These are phyloP conservation scores for Brachionichthys hirsutus DNA, from an alignment of 2,113 vertebrate species.

Conservation along the genomic window DNA sequence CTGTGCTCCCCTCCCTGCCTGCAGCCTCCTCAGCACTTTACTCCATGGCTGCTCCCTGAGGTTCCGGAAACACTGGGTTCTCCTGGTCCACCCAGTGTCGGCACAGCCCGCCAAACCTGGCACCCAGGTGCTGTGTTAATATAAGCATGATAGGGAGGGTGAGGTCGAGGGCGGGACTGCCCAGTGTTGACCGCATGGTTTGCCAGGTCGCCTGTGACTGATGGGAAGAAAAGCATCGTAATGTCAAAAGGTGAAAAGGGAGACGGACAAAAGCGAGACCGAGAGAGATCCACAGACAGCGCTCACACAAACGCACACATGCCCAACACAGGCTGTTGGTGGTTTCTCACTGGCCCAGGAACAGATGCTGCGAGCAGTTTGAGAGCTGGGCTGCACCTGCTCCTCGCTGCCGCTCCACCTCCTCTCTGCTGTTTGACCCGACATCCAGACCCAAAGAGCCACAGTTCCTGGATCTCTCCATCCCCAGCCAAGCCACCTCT, in stretches of 20 bases:
- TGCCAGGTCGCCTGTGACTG: conserved; percentile 43
- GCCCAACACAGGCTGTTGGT: conserved; percentile 27
- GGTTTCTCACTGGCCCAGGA: conserved; percentile 42
- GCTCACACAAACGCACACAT: conserved; percentile 6
- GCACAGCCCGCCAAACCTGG: too few relatives aligned
- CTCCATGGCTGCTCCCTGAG: conserved; percentile 8
- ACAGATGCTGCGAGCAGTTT: conserved; percentile 61
- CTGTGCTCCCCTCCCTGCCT: conserved; percentile 5
- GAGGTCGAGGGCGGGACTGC: conserved; percentile 53
- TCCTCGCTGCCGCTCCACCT: conserved; percentile 46
- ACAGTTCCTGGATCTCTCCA: conserved; percentile 1
- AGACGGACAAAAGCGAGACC: conserved; percentile 21
- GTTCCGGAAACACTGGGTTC: conserved; percentile 19
- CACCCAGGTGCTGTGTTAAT: too few relatives aligned
- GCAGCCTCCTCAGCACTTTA: conserved; percentile 9
- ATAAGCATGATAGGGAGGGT: conserved; percentile 23
- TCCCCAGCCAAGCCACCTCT: conserved; percentile 25
- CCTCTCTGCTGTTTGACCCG: conserved; percentile 9
- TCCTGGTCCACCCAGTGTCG: too few relatives aligned
- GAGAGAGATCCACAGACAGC: background rate
- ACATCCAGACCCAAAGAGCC: conserved; percentile 19
- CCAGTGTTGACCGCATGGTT: conserved; percentile 17
- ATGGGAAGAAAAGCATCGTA: conserved; percentile 26
- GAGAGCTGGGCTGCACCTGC: conserved; percentile 55
- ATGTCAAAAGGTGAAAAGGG: conserved; percentile 31